These are phyloP conservation scores for Hozukius guyotensis DNA, from an alignment of 2,797 vertebrate species.

Conservation along the genomic window DNA sequence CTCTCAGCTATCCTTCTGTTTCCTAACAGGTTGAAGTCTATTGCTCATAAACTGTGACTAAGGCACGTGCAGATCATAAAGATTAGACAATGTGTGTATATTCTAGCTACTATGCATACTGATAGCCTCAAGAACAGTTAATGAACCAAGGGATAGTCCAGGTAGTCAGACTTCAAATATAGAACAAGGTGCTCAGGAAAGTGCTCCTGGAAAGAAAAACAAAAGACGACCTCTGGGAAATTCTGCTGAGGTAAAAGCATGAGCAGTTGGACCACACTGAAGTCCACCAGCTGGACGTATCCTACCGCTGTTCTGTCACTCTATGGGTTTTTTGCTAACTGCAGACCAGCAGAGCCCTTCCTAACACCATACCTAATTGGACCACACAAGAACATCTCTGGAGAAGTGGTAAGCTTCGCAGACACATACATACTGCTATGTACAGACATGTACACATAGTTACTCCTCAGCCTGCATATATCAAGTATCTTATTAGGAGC, in stretches of 20 bases:
- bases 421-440: not conserved
- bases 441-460: not conserved
- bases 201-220: not conserved
- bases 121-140: not conserved
- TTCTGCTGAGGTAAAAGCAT: slow-evolving; percentile 30
- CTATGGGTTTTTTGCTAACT: slow-evolving; percentile 83
- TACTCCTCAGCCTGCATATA: not conserved
- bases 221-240: not conserved
- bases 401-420: slow-evolving; percentile 75
- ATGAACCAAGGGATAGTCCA: not conserved
- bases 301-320: slow-evolving; percentile 77
- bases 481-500: not conserved
- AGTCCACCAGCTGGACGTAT: slow-evolving; percentile 70
- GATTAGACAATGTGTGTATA: not conserved
- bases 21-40: slow-evolving; percentile 73
- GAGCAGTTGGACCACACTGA: slow-evolving; percentile 48
- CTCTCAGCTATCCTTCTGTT: not conserved
- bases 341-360: slow-evolving; percentile 84
- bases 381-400: slow-evolving; percentile 82
- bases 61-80: slow-evolving; percentile 38
- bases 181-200: not conserved
- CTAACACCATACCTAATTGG: slow-evolving; percentile 83
- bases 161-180: not conserved
- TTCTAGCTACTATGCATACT: not conserved
- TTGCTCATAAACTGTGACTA: slow-evolving; percentile 41